These are phyloP conservation scores for Anoplolepis gracilipes DNA, from an alignment of 1,140 invertebrate species.

Conservation along the genomic window DNA sequence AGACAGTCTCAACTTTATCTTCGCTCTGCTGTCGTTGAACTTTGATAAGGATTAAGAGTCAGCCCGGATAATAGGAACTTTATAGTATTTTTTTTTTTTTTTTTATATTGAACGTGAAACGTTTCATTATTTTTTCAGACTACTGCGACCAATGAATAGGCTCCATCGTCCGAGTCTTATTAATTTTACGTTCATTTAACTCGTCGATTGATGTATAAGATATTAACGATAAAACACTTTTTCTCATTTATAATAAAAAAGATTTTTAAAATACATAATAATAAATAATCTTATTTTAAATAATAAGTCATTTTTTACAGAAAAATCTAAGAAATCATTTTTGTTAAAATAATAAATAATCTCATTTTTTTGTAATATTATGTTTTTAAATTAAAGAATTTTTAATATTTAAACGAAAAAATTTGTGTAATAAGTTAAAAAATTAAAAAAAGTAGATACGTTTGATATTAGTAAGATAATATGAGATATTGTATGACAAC, in stretches of 20 bases:
- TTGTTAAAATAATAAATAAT: constrained; percentile 2
- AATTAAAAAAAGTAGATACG: background rate
- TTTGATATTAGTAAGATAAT: background rate
- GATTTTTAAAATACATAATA: background rate
- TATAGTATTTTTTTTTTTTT: constrained; percentile 30
- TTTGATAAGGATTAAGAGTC: constrained; percentile 53
- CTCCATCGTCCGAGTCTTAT: background rate
- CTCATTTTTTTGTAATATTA: background rate
- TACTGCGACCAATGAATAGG: background rate
- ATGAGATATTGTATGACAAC: background rate
- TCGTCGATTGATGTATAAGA: background rate
- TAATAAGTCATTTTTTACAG: too few species aligned
- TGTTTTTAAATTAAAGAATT: background rate
- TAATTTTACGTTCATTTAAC: constrained; percentile 20
- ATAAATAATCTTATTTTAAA: background rate
- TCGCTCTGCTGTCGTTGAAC: constrained; percentile 13
- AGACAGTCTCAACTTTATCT: constrained; percentile 44
- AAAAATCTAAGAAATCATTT: too few species aligned
- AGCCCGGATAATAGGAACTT: constrained; percentile 41
- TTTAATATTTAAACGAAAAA: background rate
- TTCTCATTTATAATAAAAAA: background rate
- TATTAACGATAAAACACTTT: constrained; percentile 5
- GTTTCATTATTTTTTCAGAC: constrained; percentile 37
- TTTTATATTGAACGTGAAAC: constrained; percentile 11
- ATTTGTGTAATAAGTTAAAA: background rate